Evolutionary conservation across 2,113 vertebrate species (phyloP), one percentile per base, ranked within the genome.

Genomic region (Antennarius striatus): DNA sequence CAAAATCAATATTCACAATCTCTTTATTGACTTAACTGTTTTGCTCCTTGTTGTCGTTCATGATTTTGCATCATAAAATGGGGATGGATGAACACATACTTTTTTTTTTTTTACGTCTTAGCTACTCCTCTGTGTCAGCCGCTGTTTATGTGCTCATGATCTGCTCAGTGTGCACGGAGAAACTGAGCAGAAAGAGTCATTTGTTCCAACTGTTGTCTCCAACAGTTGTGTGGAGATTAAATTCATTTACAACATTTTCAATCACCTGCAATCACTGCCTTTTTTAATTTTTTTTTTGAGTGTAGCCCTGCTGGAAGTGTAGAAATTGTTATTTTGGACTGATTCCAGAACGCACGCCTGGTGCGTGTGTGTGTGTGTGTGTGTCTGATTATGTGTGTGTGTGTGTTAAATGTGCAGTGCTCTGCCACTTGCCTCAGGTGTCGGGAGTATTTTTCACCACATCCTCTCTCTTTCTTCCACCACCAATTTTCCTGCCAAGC

Each of bases 401-500:
- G 89, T 85, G 85, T 88, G 79, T 22, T 22, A 22, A 22, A 22
- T 2, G 22, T 22, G 22, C 70, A 76, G 43, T 71, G 63, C 76
- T 83, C 43, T 81, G 72, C 75, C 77, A 81, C 76, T 81, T 75
- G 67, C 88, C 88, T 82, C 81, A 83, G 85, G 83, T 89, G 81
- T 75, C 79, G 22, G 67, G 78, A 75, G 85, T 75, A 79, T 7
- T 88, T 89, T 88, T 77, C 77, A 79, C 85, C 72, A 80, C 84
- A 88, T 86, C 82, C 84, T 83, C 67, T 77, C 65, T 70, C 87
- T 83, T 89, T 89, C 80, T 86, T 90, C 81, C 63, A 40, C 40
- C 40, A 74, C 84, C 81, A 86, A 85, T 84, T 88, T 82, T 88
- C 87, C 90, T 91, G 84, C 89, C 87, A 88, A 85, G 86, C 71